Evolutionary conservation across 2,888 invertebrate species (phyloP), one percentile per base, ranked within the genome.

Genomic region (Drosophila longiperda): DNA sequence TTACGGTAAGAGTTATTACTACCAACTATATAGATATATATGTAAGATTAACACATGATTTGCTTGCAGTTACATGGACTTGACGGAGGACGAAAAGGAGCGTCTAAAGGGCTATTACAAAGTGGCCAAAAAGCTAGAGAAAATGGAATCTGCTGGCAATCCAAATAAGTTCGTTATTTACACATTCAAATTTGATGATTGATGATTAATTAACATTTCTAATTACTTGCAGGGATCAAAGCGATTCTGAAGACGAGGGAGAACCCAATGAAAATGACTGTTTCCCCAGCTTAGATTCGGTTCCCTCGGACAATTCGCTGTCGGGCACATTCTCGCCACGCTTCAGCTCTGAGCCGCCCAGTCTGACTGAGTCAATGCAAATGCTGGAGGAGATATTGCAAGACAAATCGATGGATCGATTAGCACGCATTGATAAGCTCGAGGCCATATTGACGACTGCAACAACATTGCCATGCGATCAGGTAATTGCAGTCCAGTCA

Each of bases 61-160:
- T 7, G 0, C 4, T 20, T 67, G 11, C 78, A 96, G 97, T 90
- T 97, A 98, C 93, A 95, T 98, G 92, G 97, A 98, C 89, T 94
- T 98, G 60, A 98, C 98, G 23, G 97, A 98, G 85, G 98, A 98
- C 78, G 98, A 98, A 91, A 97, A 98, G 89, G 98, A 98, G 84
- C 98, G 98, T 92, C 93, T 98, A 23, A 98, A 97, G 92, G 97
- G 97, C 42, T 97, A 97, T 60, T 96, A 97, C 90, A 98, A 98
- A 94, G 98, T 98, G 73, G 98, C 98, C 0, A 97, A 97, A 90
- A 98, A 98, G 92, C 93, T 98, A 72, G 98, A 98, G 91, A 97
- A 98, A 93, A 94, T 98, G 75, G 97, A 98, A 93, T 96, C 95
- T 80, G 96, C 95, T 78, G 95, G 96, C 20, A 91, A 92, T 76